Evolutionary conservation across 2,888 invertebrate species (phyloP).

Genomic region (Heliconius ethilla): DNA sequence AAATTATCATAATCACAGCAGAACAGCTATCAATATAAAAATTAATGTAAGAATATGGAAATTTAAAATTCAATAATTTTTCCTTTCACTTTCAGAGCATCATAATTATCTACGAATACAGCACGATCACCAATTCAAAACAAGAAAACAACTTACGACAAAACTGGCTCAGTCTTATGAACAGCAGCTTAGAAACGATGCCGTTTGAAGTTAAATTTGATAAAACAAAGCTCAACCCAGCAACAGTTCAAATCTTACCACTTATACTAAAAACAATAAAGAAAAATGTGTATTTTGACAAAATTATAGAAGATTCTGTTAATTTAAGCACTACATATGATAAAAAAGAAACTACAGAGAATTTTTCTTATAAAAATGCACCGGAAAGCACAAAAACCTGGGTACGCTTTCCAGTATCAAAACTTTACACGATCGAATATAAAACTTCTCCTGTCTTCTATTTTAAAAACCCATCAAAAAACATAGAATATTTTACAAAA

Average conservation of each 20-base stretch:
- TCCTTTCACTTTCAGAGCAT: conserved; percentile 62
- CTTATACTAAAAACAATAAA: conserved; percentile 64
- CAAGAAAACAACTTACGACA: conserved; percentile 48
- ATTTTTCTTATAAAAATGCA: conserved; percentile 54
- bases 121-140: conserved; percentile 51
- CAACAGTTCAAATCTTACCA: conserved; percentile 62
- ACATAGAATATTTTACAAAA: conserved; percentile 68
- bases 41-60: background rate
- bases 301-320: conserved; percentile 57
- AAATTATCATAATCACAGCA: background rate
- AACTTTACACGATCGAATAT: conserved; percentile 57
- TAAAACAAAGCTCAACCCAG: conserved; percentile 54
- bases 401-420: conserved; percentile 57
- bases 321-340: conserved; percentile 52
- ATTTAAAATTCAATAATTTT: conserved; percentile 14
- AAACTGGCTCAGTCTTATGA: conserved; percentile 61
- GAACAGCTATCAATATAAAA: background rate
- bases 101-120: conserved; percentile 67
- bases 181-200: conserved; percentile 53
- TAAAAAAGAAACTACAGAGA: conserved; percentile 53
- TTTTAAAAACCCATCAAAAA: conserved; percentile 58
- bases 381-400: conserved; percentile 56
- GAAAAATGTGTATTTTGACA: conserved; percentile 60
- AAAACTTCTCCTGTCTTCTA: conserved; percentile 61
- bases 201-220: conserved; percentile 55